Evolutionary conservation across 2,888 invertebrate species (phyloP).

Genomic region (Strigamia crassipes): DNA sequence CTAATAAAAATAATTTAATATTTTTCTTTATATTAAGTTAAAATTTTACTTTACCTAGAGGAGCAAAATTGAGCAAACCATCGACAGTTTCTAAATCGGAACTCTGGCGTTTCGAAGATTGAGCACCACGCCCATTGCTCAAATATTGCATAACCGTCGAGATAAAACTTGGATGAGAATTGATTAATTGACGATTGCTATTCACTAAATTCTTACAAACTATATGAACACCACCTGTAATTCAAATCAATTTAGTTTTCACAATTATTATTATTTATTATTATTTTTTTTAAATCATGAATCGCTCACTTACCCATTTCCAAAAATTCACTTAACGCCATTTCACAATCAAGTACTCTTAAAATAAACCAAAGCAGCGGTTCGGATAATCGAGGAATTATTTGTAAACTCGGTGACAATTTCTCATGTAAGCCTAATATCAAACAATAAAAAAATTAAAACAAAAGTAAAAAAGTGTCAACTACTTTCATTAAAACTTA

Average conservation of each 20-base stretch:
- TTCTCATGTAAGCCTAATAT: background rate
- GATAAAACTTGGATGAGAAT: slow-evolving; percentile 70
- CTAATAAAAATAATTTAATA: slow-evolving; percentile 53
- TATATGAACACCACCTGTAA: slow-evolving; percentile 48
- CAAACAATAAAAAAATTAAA: background rate
- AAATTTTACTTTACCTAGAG: slow-evolving; percentile 68
- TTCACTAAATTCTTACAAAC: slow-evolving; percentile 77
- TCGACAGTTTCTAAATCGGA: slow-evolving; percentile 66
- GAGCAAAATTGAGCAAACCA: slow-evolving; percentile 86
- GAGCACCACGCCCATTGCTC: slow-evolving; percentile 59
- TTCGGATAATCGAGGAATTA: slow-evolving; percentile 72
- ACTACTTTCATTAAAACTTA: background rate
- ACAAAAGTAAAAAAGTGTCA: background rate
- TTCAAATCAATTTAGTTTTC: no score
- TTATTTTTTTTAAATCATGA: background rate
- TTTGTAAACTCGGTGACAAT: slow-evolving; percentile 53
- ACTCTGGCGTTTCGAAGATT: slow-evolving; percentile 58
- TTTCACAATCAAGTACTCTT: slow-evolving; percentile 76
- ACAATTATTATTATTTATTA: background rate
- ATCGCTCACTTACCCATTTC: slow-evolving; percentile 64
- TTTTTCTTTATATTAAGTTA: background rate
- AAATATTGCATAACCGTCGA: slow-evolving; percentile 70
- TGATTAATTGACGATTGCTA: slow-evolving; percentile 73
- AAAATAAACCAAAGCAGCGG: slow-evolving; percentile 83
- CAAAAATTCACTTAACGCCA: slow-evolving; percentile 74